Conservation (phyloP, 2,797 vertebrate species). For the Ctenochaetus hawaiiensis region DNA sequence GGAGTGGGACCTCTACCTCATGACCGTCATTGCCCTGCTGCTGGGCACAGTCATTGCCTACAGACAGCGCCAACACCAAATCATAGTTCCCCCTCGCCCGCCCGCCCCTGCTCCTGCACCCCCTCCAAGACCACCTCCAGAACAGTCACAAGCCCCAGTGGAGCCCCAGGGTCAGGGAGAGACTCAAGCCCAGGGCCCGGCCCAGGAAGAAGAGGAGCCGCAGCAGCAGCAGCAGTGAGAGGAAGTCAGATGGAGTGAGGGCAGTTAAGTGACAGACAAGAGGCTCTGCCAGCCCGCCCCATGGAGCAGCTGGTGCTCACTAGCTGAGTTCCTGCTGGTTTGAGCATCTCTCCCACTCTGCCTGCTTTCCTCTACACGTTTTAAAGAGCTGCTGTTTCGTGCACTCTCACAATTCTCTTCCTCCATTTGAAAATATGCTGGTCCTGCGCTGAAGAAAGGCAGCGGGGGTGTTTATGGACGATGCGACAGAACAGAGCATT, state of each 20-base stretch:
- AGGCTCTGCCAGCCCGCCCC: slow-evolving; percentile 27
- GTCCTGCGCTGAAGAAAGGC: slow-evolving; percentile 31
- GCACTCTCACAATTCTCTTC: slow-evolving; percentile 48
- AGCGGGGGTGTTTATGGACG: slow-evolving; percentile 33
- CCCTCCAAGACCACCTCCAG: slow-evolving; percentile 63
- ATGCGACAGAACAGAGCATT: slow-evolving; percentile 25
- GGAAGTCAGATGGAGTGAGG: slow-evolving; percentile 39
- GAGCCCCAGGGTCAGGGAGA: slow-evolving; percentile 58
- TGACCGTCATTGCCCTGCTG: slow-evolving; percentile 97
- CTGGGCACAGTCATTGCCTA: slow-evolving; percentile 97
- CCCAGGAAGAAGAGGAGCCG: slow-evolving; percentile 58
- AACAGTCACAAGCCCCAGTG: slow-evolving; percentile 51
- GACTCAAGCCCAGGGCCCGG: slow-evolving; percentile 43
- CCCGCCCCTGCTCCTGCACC: slow-evolving; percentile 50
- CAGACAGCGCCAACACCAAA: slow-evolving; percentile 96
- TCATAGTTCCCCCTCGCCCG: slow-evolving; percentile 80
- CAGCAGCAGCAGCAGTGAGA: slow-evolving; percentile 62
- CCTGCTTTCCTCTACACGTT: slow-evolving; percentile 42
- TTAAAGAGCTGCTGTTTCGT: slow-evolving; percentile 51
- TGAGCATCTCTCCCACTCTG: slow-evolving; percentile 42
- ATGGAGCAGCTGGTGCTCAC: slow-evolving; percentile 45
- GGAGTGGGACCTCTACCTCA: slow-evolving; percentile 99
- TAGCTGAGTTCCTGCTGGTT: slow-evolving; percentile 49
- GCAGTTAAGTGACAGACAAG: slow-evolving; percentile 52
- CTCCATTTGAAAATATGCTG: slow-evolving; percentile 53